A percentile compares a stretch with the other conserved stretches of the same genome.
These are phyloP conservation scores for Allacma fusca DNA, from an alignment of 2,888 invertebrate genomes.

Conservation along the genomic window DNA sequence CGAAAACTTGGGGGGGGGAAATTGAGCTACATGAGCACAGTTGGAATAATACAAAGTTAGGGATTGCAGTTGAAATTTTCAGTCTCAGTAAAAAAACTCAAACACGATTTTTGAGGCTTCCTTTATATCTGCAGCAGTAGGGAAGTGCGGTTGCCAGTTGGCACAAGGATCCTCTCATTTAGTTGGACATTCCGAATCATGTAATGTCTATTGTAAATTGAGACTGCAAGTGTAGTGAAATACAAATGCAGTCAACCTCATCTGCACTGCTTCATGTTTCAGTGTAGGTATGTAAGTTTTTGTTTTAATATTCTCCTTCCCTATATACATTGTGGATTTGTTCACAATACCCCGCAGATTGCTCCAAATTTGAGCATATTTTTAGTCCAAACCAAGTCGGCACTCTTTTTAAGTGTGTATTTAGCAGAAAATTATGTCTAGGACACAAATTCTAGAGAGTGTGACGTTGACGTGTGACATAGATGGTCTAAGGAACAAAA, in stretches of 20 bases:
- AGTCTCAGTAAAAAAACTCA: no score
- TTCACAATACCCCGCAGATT: not conserved
- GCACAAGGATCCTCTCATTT: not conserved
- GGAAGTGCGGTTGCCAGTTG: not conserved
- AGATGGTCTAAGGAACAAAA: constrained; percentile 11
- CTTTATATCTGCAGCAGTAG: no score
- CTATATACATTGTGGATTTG: not conserved
- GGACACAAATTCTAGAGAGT: not conserved
- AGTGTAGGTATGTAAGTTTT: not conserved
- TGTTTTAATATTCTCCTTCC: not conserved
- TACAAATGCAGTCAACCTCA: not conserved
- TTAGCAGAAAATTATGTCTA: constrained; percentile 22
- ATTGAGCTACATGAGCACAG: no score
- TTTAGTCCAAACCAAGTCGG: not conserved
- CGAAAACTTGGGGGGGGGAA: no score
- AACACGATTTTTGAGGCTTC: no score
- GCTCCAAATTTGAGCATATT: constrained; percentile 5
- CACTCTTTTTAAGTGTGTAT: not conserved
- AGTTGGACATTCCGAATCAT: not conserved
- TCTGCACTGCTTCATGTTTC: not conserved
- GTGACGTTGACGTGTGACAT: constrained; percentile 13
- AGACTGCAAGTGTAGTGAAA: not conserved
- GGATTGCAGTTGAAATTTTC: no score
- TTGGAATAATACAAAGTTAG: no score
- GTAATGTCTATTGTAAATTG: not conserved